These are phyloP conservation scores for Antechinus flavipes DNA, from an alignment of 2,113 vertebrate species.

Conservation along the genomic window DNA sequence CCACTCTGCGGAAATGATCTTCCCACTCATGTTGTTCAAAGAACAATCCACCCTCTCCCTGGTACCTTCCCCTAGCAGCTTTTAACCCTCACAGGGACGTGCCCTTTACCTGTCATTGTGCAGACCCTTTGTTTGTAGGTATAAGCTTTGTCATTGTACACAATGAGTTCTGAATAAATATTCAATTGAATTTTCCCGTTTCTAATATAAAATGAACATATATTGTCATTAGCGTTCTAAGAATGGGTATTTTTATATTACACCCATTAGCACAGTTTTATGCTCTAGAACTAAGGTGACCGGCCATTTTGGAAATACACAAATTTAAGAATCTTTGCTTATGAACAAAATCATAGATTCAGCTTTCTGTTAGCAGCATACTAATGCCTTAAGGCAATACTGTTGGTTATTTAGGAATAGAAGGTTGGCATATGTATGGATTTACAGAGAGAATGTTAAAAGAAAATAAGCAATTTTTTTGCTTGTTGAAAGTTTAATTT, in stretches of 20 bases:
- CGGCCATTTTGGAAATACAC: neutral
- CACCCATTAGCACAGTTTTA: neutral
- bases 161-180: neutral
- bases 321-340: neutral
- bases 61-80: neutral
- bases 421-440: conserved; percentile 12
- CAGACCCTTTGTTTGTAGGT: neutral
- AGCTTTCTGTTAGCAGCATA: neutral
- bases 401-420: neutral
- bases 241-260: neutral
- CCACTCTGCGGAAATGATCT: neutral
- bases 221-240: neutral
- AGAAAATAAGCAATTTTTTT: neutral
- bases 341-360: neutral
- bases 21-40: too few relatives aligned
- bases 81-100: neutral
- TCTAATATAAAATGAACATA: neutral
- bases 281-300: neutral
- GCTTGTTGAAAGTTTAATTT: neutral
- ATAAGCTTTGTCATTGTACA: neutral
- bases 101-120: neutral
- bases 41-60: neutral
- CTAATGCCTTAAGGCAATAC: neutral
- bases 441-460: neutral
- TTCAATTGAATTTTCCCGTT: neutral